These are phyloP conservation scores for Piscicola geometra DNA, from an alignment of 2,888 invertebrate species.

Conservation along the genomic window DNA sequence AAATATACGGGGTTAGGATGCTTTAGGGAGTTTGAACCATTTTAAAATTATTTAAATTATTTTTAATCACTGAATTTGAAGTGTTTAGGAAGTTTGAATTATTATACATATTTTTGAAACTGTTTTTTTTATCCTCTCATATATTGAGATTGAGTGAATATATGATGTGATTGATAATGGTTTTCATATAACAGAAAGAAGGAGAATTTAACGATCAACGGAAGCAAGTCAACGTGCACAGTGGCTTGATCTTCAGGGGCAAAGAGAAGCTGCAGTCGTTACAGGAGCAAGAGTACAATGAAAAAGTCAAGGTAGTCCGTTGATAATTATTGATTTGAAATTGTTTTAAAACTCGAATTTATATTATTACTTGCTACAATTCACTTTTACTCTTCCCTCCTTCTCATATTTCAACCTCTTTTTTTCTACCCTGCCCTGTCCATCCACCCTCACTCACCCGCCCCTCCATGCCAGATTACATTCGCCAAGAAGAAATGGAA, in stretches of 20 bases:
- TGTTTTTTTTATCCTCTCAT: too few relatives aligned
- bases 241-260: conserved; percentile 26
- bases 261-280: conserved; percentile 31
- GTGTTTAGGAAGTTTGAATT: too few relatives aligned
- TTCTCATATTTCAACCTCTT: too few relatives aligned
- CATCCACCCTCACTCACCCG: too few relatives aligned
- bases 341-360: too few relatives aligned
- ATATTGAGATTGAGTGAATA: too few relatives aligned
- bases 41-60: too few relatives aligned
- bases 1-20: conserved; percentile 15
- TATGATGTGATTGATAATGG: neutral
- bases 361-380: neutral
- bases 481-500: conserved; percentile 23
- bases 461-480: conserved; percentile 10
- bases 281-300: conserved; percentile 31
- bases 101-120: too few relatives aligned
- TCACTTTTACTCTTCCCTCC: neutral
- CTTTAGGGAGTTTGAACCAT: too few relatives aligned
- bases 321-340: too few relatives aligned
- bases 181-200: conserved; percentile 29
- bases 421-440: too few relatives aligned
- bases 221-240: conserved; percentile 21
- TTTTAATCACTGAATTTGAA: too few relatives aligned
- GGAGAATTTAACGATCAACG: conserved; percentile 4
- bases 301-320: conserved; percentile 32